phyloP scores from a whole-genome alignment of 2,113 vertebrate genomes.

The Columba livia region DNA sequence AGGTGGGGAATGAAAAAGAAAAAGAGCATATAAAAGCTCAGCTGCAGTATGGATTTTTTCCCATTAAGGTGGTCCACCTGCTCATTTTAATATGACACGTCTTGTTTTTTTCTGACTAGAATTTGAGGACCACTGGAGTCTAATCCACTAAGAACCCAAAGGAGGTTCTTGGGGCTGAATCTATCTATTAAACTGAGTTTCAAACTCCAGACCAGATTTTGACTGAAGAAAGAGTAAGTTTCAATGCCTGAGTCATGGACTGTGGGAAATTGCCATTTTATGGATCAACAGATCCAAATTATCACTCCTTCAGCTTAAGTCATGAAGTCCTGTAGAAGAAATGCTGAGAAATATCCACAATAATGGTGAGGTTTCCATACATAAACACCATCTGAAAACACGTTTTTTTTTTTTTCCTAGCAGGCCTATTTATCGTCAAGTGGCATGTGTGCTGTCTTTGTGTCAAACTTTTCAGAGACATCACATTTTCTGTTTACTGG shows the following conservation, averaged over 20 bases:
- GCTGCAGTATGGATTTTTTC: not conserved
- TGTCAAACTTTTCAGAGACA: not conserved
- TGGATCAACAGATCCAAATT: not conserved
- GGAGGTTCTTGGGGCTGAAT: not conserved
- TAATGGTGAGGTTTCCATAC: not conserved
- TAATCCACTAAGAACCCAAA: not conserved
- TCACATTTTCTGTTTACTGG: not conserved
- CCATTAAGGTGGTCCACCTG: not conserved
- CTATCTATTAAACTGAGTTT: not conserved
- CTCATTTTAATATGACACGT: not conserved
- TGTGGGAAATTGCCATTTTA: not conserved
- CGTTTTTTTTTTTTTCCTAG: not conserved
- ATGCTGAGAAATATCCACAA: not conserved
- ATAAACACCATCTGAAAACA: not conserved
- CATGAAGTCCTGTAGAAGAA: not conserved
- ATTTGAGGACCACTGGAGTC: not conserved
- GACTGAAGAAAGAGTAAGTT: not conserved
- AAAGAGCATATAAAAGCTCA: not conserved
- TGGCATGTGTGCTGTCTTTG: not conserved
- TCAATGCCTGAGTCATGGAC: not conserved
- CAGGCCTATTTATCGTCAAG: not conserved
- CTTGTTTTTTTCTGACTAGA: not conserved
- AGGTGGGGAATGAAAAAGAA: not conserved
- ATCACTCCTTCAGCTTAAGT: fast-evolving
- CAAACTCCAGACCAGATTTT: not conserved